A percentile compares a stretch with the other conserved stretches of the same genome.
Evolutionary conservation across 2,888 invertebrate genomes (phyloP).

Genomic region (Hypena proboscidalis): DNA sequence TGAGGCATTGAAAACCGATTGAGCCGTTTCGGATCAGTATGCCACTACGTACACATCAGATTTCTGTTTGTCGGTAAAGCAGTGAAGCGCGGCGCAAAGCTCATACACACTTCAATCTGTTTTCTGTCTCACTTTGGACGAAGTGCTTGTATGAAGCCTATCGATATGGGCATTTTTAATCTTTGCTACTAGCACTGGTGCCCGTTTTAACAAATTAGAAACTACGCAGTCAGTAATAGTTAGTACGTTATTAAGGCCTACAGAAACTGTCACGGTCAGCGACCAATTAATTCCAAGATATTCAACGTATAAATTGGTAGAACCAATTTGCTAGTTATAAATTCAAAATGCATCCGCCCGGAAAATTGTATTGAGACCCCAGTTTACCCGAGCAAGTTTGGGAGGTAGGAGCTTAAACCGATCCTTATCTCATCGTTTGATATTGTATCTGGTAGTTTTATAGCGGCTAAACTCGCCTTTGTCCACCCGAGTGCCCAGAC

Average conservation of each 20-base stretch:
- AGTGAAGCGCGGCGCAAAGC: no score
- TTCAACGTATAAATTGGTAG: conserved; percentile 79
- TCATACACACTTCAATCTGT: no score
- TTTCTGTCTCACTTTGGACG: no score
- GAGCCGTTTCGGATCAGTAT: no score
- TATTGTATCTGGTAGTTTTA: conserved; percentile 61
- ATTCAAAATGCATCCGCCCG: conserved; percentile 82
- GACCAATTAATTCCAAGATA: conserved; percentile 80
- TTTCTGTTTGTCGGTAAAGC: no score
- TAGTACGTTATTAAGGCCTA: conserved; percentile 43
- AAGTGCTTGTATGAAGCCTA: no score
- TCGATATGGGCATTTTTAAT: not conserved
- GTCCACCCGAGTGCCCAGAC: conserved; percentile 59
- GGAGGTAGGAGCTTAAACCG: conserved; percentile 42
- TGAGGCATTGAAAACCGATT: no score
- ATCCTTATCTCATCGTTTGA: conserved; percentile 41
- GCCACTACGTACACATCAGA: no score
- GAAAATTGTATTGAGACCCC: conserved; percentile 81
- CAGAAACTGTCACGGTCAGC: conserved; percentile 60
- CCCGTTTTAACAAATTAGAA: conserved; percentile 30
- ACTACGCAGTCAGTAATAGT: conserved; percentile 37
- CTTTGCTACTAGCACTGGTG: not conserved
- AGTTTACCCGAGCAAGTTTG: conserved; percentile 57
- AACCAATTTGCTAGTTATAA: conserved; percentile 83
- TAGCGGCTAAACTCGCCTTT: conserved; percentile 63